phyloP scores from a whole-genome alignment of 2,113 vertebrate genomes.

The Jaculus jaculus region DNA sequence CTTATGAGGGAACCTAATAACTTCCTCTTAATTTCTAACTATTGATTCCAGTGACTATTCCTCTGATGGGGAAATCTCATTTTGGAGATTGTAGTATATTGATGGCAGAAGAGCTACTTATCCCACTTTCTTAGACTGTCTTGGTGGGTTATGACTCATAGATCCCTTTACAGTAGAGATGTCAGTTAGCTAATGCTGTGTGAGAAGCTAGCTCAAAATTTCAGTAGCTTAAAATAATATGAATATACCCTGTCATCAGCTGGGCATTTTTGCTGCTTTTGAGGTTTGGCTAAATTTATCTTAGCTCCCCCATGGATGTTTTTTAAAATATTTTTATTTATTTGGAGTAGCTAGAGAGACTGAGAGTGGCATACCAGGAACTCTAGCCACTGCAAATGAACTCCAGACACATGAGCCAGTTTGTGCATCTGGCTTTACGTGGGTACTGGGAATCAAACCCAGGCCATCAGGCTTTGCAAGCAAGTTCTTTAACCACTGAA shows the following conservation, averaged over 20 bases:
- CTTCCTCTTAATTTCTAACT: background rate
- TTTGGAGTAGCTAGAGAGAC: too few species aligned
- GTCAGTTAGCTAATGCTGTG: background rate
- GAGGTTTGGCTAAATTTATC: background rate
- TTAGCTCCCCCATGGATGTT: background rate
- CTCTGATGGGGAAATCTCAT: background rate
- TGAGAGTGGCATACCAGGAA: too few species aligned
- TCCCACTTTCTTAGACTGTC: background rate
- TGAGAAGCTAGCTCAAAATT: background rate
- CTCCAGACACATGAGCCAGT: too few species aligned
- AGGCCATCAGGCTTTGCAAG: too few species aligned
- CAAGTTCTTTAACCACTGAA: too few species aligned
- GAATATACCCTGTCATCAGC: background rate
- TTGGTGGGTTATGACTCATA: background rate
- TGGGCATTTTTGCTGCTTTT: background rate
- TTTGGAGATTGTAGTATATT: background rate
- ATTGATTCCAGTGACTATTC: background rate
- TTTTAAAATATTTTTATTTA: background rate
- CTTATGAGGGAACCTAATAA: background rate
- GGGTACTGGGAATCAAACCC: too few species aligned
- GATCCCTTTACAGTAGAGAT: background rate
- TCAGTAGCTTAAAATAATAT: background rate
- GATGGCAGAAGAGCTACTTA: background rate
- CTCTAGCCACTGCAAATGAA: too few species aligned
- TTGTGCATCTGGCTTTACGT: too few species aligned